phyloP scores from a whole-genome alignment of 1,140 invertebrate species.

The Laupala kohalensis region DNA sequence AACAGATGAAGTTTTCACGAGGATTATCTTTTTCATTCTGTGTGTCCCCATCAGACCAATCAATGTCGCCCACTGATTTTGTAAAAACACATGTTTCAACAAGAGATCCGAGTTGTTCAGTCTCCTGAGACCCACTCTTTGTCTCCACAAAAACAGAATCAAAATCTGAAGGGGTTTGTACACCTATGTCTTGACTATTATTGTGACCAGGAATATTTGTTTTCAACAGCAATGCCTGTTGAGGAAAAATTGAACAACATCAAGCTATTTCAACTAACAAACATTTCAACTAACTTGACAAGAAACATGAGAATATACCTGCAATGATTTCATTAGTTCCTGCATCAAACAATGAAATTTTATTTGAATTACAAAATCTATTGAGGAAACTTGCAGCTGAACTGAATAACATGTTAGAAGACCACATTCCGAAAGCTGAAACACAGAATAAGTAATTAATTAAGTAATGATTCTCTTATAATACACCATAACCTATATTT shows the following conservation, averaged over 20 bases:
- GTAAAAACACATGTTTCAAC: constrained; percentile 4
- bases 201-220: constrained; percentile 2
- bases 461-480: not conserved
- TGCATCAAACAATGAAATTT: constrained; percentile 7
- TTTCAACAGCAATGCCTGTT: not conserved
- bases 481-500: not conserved
- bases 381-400: constrained; percentile 6
- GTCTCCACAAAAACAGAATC: not conserved
- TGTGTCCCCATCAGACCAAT: not conserved
- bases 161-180: not conserved
- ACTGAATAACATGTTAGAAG: constrained; percentile 12
- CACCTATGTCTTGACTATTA: not conserved
- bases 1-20: too few relatives aligned
- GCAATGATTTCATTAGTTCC: constrained; percentile 8
- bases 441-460: not conserved
- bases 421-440: constrained; percentile 14
- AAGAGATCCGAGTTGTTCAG: not conserved
- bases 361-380: constrained; percentile 8
- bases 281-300: too few relatives aligned
- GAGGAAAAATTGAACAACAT: not conserved
- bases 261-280: too few relatives aligned
- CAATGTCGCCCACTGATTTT: not conserved
- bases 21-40: not conserved
- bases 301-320: too few relatives aligned
- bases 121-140: not conserved